phyloP scores from a whole-genome alignment of 2,113 vertebrate species.

The Corythoichthys haematopterus region DNA sequence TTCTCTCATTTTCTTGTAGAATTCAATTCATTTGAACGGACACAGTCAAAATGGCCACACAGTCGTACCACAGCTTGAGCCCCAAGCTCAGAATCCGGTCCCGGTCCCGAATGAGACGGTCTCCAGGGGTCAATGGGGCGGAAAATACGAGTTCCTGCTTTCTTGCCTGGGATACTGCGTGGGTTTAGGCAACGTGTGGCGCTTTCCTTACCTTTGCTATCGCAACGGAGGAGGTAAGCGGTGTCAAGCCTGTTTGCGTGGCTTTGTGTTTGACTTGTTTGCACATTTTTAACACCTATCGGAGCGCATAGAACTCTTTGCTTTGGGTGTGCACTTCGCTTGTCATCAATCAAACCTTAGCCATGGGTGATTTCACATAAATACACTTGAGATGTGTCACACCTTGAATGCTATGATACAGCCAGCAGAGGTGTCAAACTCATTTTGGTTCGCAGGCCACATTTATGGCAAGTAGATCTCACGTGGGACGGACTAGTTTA shows the following conservation, averaged over 20 bases:
- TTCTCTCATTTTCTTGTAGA: constrained; percentile 34
- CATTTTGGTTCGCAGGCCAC: too few relatives aligned
- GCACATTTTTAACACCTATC: constrained; percentile 21
- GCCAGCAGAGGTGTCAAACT: too few relatives aligned
- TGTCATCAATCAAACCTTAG: constrained; percentile 1
- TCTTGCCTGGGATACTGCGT: constrained; percentile 81
- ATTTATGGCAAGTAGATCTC: too few relatives aligned
- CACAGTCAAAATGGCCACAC: constrained; percentile 24
- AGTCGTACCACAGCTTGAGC: constrained; percentile 19
- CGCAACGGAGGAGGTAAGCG: constrained; percentile 81
- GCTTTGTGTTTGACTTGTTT: background rate
- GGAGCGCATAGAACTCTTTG: constrained; percentile 10
- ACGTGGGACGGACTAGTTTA: too few relatives aligned
- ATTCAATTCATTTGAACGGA: constrained; percentile 52
- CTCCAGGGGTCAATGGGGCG: constrained; percentile 72
- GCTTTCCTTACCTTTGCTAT: constrained; percentile 81
- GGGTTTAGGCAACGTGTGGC: constrained; percentile 79
- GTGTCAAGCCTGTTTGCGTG: background rate
- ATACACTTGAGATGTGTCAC: too few relatives aligned
- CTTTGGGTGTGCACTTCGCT: constrained; percentile 25
- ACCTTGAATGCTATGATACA: too few relatives aligned
- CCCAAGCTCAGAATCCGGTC: constrained; percentile 1
- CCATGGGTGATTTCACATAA: too few relatives aligned
- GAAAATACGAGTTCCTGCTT: constrained; percentile 78
- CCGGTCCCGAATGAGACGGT: background rate